Evolutionary conservation across 2,113 vertebrate species (phyloP), one percentile per base, ranked within the genome.

Genomic region (Sterrhoptilus dennistouni): DNA sequence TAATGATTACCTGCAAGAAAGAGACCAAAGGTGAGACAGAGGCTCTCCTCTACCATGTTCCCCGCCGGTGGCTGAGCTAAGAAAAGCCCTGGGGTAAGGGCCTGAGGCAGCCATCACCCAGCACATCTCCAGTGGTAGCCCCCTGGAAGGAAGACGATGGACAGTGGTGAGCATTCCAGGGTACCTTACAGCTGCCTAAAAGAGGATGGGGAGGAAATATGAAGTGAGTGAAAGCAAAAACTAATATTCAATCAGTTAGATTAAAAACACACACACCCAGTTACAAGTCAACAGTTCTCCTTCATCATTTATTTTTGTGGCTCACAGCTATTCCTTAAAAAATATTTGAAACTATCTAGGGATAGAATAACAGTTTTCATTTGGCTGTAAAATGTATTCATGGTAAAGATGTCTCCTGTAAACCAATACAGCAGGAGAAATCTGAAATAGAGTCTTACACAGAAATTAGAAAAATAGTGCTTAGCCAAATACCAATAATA

Each of bases 81-180:
- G 59, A 24, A 50, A 50, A 80, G 29, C 28, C 42, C 24, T 15
- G 5, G 8, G 23, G 6, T 27, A 40, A 53, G 29, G 28, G 16
- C 35, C 19, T 11, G 33, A 9, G 19, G 31, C 2, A 0, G 2
- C 20, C 18, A 3, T 28, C 72, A 87, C 35, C 47, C 10, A 3
- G 28, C 27, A 11, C 8, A 40, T 20, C 38, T 71, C 22, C 61
- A 60, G 57, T 5, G 38, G 52, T 61, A 82, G 31, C 36, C 40
- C 16, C 24, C 36, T 16, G n/a, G 9, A 53, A n/a, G 23, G 40
- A 40, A 61, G 27, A 15, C 17, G 54, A 0, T 0, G 1, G 49
- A 24, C 8, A 13, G 24, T 54, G 72, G 15, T 36, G 36, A 45
- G 10, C 23, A 74, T 77, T n/a, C 45, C 27, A 17, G 40, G 29